Conservation (phyloP, 2,113 vertebrate genomes). For the Perca fluviatilis region DNA sequence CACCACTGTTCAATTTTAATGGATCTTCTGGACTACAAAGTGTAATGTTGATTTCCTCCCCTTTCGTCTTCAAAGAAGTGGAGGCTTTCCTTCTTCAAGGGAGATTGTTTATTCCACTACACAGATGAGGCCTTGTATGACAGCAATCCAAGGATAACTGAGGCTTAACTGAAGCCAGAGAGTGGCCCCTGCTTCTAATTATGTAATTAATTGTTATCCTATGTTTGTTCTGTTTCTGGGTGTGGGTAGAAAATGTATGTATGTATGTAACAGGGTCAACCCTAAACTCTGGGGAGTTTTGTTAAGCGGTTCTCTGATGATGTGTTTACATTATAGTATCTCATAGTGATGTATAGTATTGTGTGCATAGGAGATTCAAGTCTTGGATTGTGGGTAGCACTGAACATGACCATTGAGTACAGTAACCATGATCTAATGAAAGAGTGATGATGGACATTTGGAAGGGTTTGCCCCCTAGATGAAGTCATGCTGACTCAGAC, state of each 20-base stretch:
- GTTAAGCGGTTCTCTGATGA: conserved; percentile 19
- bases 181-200: not conserved
- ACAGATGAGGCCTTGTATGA: conserved; percentile 54
- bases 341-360: not conserved
- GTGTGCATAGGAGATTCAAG: not conserved
- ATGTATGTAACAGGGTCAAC: conserved; percentile 32
- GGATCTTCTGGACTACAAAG: conserved; percentile 17
- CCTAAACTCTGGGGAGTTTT: conserved; percentile 13
- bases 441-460: conserved; percentile 31
- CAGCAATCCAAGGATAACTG: conserved; percentile 32
- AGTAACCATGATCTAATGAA: not conserved
- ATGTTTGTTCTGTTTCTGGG: not conserved
- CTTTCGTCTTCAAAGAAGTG: conserved; percentile 29
- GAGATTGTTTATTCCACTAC: conserved; percentile 42
- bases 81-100: conserved; percentile 35
- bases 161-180: conserved; percentile 19
- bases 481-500: conserved; percentile 33
- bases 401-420: not conserved
- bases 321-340: conserved; percentile 19
- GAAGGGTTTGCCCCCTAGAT: conserved; percentile 20
- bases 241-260: conserved; percentile 13
- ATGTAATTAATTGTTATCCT: conserved; percentile 25
- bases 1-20: conserved; percentile 52
- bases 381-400: not conserved
- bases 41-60: conserved; percentile 43